Evolutionary conservation across 2,888 invertebrate species (phyloP).

Genomic region (Lordiphosa andalusiaca): DNA sequence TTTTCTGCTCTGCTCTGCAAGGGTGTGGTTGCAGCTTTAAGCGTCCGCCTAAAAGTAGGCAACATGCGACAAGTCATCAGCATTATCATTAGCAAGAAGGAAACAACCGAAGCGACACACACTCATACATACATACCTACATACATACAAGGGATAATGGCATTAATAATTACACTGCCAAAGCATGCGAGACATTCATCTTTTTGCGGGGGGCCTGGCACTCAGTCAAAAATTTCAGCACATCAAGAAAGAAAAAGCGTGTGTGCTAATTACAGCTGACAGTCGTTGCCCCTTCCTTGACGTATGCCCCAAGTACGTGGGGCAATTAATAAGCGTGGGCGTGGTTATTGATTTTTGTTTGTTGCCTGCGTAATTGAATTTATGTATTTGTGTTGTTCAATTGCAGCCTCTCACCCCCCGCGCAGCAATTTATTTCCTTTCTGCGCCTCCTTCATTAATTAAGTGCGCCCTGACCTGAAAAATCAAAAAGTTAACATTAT

Average conservation of each 20-base stretch:
- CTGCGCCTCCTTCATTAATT: conserved; percentile 59
- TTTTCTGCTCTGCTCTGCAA: conserved; percentile 10
- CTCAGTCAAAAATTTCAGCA: conserved; percentile 70
- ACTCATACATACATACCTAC: background rate
- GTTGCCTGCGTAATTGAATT: conserved; percentile 62
- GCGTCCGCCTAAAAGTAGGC: conserved; percentile 41
- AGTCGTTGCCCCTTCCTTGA: conserved; percentile 52
- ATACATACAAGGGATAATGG: conserved; percentile 31
- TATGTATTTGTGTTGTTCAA: conserved; percentile 57
- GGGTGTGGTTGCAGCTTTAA: conserved; percentile 34
- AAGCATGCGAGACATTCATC: conserved; percentile 36
- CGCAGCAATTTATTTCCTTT: conserved; percentile 1
- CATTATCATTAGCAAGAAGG: conserved; percentile 10
- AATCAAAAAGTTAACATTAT: conserved; percentile 75
- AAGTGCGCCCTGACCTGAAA: conserved; percentile 72
- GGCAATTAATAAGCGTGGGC: conserved; percentile 60
- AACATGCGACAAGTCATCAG: conserved; percentile 33
- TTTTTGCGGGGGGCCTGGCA: conserved; percentile 43
- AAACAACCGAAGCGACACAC: conserved; percentile 4
- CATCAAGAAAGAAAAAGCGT: conserved; percentile 62
- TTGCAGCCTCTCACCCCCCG: conserved; percentile 32
- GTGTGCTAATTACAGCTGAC: conserved; percentile 72
- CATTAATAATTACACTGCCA: conserved; percentile 64
- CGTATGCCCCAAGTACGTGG: conserved; percentile 72
- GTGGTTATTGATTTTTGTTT: conserved; percentile 65